Evolutionary conservation across 2,888 invertebrate genomes (phyloP).

Genomic region (Polyommatus iphigenia): DNA sequence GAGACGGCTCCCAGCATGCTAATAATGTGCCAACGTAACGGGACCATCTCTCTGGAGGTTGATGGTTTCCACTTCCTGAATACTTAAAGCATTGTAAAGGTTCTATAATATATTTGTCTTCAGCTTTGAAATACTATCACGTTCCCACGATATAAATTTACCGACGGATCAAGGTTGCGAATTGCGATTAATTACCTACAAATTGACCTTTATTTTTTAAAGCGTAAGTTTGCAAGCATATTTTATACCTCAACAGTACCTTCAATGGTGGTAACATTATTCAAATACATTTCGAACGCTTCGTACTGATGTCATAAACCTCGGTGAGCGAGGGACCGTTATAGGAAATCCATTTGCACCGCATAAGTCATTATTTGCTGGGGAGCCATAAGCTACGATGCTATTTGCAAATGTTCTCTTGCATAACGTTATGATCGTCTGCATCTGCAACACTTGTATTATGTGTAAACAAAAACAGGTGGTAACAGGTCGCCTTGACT

Average conservation of each 20-base stretch:
- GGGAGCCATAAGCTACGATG: constrained; percentile 57
- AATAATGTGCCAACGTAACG: constrained; percentile 47
- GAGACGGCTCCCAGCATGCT: constrained; percentile 35
- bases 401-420: constrained; percentile 64
- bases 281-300: constrained; percentile 34
- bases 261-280: neutral
- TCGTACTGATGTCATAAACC: constrained; percentile 38
- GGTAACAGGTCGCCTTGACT: constrained; percentile 50
- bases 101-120: constrained; percentile 15
- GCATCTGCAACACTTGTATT: neutral
- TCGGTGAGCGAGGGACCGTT: constrained; percentile 52
- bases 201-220: constrained; percentile 18
- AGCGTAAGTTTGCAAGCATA: neutral
- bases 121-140: constrained; percentile 25
- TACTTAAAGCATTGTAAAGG: constrained; percentile 20
- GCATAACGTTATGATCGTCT: constrained; percentile 45
- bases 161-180: constrained; percentile 27
- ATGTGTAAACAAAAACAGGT: constrained; percentile 41
- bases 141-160: constrained; percentile 30
- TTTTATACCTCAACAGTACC: constrained; percentile 4
- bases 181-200: constrained; percentile 18
- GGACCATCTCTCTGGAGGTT: constrained; percentile 49
- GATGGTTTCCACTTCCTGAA: constrained; percentile 43
- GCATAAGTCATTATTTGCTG: constrained; percentile 58
- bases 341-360: constrained; percentile 66